Conservation (phyloP, 2,888 invertebrate species). For the Gandaritis pyraliata region DNA sequence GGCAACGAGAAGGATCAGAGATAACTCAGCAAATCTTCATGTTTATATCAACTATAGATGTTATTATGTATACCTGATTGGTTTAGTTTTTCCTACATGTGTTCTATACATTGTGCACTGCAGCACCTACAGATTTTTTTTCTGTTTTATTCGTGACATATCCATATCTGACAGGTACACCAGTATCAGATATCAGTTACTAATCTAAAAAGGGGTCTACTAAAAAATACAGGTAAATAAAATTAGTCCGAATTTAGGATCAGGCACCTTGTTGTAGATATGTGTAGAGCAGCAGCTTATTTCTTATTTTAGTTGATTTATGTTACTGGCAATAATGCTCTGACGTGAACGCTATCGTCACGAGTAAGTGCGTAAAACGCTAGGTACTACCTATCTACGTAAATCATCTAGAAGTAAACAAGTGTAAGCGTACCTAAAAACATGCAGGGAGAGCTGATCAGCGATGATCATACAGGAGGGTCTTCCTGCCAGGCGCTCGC, state of each 20-base stretch:
- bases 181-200: too few relatives aligned
- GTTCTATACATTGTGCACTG: too few relatives aligned
- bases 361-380: slow-evolving; percentile 41
- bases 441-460: slow-evolving; percentile 49
- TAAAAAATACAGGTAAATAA: too few relatives aligned
- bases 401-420: slow-evolving; percentile 54
- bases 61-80: neutral
- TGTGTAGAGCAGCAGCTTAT: neutral
- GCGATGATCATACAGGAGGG: slow-evolving; percentile 49
- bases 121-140: too few relatives aligned
- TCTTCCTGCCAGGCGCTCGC: slow-evolving; percentile 60
- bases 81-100: neutral
- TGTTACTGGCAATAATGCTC: slow-evolving; percentile 39
- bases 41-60: too few relatives aligned
- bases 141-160: too few relatives aligned
- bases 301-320: slow-evolving; percentile 41
- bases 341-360: slow-evolving; percentile 55
- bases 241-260: too few relatives aligned
- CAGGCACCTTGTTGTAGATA: neutral
- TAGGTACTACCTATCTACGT: slow-evolving; percentile 19
- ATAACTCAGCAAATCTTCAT: neutral
- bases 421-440: slow-evolving; percentile 69
- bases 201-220: too few relatives aligned
- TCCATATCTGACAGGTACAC: too few relatives aligned
- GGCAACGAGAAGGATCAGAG: slow-evolving; percentile 16